These are phyloP conservation scores for Epiblema foenella DNA, from an alignment of 2,888 invertebrate species.

Conservation along the genomic window DNA sequence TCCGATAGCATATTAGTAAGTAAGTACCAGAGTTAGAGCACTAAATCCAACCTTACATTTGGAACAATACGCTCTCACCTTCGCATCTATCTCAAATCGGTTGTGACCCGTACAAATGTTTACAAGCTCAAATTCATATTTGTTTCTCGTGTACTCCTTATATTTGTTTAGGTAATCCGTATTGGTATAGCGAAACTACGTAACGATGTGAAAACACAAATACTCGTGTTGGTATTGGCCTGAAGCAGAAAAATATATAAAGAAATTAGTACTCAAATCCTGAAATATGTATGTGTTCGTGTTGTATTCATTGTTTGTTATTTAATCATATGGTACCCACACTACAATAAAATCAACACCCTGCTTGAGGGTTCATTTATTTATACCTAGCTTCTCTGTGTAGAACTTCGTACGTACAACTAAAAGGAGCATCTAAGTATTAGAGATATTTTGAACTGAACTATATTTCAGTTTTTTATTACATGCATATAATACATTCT, in stretches of 20 bases:
- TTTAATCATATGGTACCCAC: not conserved
- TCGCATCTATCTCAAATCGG: conserved; percentile 12
- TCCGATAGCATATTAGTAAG: too few species aligned
- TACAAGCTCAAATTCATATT: conserved; percentile 31
- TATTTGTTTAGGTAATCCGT: conserved; percentile 42
- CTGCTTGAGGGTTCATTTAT: not conserved
- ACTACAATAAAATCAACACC: not conserved
- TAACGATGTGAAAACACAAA: conserved; percentile 44
- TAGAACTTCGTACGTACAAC: not conserved
- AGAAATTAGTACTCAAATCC: conserved; percentile 11
- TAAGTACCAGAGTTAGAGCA: too few species aligned
- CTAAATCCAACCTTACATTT: not conserved
- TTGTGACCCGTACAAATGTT: conserved; percentile 27
- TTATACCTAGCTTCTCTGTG: not conserved
- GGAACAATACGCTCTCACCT: not conserved
- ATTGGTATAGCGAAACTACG: conserved; percentile 37
- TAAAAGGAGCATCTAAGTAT: not conserved
- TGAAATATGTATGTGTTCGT: not conserved
- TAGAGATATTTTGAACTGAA: not conserved
- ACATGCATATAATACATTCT: too few species aligned
- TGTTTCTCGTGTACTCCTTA: conserved; percentile 32
- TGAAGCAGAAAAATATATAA: conserved; percentile 11
- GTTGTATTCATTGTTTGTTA: not conserved
- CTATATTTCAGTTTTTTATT: not conserved
- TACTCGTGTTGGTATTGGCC: conserved; percentile 12